Conservation (phyloP, 2,888 invertebrate genomes). For the Ochropleura leucogaster region DNA sequence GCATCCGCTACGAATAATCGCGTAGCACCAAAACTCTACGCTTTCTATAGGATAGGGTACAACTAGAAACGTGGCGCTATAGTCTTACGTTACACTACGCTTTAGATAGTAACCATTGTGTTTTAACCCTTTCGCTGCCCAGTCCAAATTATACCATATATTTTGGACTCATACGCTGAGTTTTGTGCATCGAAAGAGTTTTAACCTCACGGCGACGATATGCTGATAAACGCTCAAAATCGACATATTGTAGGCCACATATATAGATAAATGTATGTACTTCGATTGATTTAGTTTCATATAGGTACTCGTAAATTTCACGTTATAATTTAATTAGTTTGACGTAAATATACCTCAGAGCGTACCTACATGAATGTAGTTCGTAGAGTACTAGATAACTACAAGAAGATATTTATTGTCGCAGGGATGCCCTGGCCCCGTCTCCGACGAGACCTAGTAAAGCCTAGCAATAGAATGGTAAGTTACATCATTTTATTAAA, state of each 20-base stretch:
- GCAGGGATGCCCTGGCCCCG: conserved; percentile 88
- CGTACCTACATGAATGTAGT: background rate
- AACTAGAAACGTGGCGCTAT: background rate
- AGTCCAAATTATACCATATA: too few relatives aligned
- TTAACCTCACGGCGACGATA: background rate
- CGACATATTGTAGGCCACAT: background rate
- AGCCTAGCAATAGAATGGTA: conserved; percentile 81
- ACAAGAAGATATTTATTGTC: conserved; percentile 64
- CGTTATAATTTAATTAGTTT: conserved; percentile 16
- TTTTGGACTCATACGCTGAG: too few relatives aligned
- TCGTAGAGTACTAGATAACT: conserved; percentile 40
- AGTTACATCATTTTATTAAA: conserved; percentile 33
- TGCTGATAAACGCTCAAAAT: background rate
- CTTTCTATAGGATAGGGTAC: background rate
- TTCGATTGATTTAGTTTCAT: background rate
- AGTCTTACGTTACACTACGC: background rate
- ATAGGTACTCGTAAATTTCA: conserved; percentile 4
- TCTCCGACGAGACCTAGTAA: conserved; percentile 88
- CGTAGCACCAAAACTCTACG: background rate
- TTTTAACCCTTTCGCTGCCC: too few relatives aligned
- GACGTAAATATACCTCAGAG: conserved; percentile 5
- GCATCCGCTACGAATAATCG: background rate
- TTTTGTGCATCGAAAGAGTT: too few relatives aligned
- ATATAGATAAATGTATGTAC: background rate
- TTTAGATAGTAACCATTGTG: background rate